These are phyloP conservation scores for Thamnaconus septentrionalis DNA, from an alignment of 2,113 vertebrate genomes.

Conservation along the genomic window DNA sequence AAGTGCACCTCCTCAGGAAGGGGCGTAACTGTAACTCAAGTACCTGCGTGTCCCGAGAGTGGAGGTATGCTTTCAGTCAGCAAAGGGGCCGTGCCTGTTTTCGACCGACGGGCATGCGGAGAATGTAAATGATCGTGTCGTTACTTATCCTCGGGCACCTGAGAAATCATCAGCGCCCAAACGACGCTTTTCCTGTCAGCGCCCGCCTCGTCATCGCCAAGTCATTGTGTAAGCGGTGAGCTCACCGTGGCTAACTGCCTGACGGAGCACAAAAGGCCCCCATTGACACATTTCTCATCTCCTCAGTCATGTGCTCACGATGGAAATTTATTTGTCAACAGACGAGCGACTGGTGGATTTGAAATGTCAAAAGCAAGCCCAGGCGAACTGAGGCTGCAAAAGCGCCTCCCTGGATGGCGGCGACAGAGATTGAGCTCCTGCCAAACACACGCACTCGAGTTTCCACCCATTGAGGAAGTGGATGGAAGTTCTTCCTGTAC, in stretches of 20 bases:
- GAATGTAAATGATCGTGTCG: slow-evolving; percentile 47
- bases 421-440: slow-evolving; percentile 13
- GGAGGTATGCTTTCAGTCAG: background rate
- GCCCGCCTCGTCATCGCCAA: slow-evolving; percentile 40
- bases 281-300: slow-evolving; percentile 46
- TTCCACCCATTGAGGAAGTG: slow-evolving; percentile 52
- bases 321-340: slow-evolving; percentile 23
- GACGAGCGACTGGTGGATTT: background rate
- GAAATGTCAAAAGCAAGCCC: background rate
- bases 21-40: slow-evolving; percentile 21
- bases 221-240: slow-evolving; percentile 15
- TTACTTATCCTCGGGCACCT: slow-evolving; percentile 13
- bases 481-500: slow-evolving; percentile 53
- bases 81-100: slow-evolving; percentile 7
- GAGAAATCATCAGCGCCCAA: slow-evolving; percentile 22
- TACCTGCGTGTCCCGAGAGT: slow-evolving; percentile 15
- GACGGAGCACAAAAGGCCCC: background rate
- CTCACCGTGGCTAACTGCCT: slow-evolving; percentile 26
- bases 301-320: slow-evolving; percentile 11
- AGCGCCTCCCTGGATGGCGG: slow-evolving; percentile 38
- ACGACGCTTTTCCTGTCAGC: slow-evolving; percentile 11
- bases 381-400: background rate
- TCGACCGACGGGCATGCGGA: slow-evolving; percentile 26
- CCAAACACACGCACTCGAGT: slow-evolving; percentile 29
- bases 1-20: background rate